These are phyloP conservation scores for Nasalis larvatus DNA, from an alignment of 2,113 vertebrate species.

Conservation along the genomic window DNA sequence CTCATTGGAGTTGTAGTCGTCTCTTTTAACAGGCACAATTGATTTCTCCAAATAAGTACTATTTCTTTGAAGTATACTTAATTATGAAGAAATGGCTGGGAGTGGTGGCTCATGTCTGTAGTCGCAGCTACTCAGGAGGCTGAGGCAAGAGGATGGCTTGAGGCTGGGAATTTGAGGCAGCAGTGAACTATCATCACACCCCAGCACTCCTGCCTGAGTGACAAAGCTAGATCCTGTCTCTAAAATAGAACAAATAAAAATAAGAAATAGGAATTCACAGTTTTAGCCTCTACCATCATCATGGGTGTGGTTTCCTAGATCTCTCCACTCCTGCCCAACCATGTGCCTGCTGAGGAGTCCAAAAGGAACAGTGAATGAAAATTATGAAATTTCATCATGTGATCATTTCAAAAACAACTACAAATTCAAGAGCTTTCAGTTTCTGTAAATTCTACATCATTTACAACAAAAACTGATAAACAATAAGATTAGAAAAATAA, in stretches of 20 bases:
- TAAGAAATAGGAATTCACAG: neutral
- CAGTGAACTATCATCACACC: too few relatives aligned
- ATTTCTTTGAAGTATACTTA: conserved; percentile 25
- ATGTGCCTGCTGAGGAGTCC: neutral
- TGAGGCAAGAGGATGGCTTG: too few relatives aligned
- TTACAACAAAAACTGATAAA: neutral
- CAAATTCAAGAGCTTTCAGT: neutral
- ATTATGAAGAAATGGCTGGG: neutral
- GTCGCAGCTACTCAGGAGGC: too few relatives aligned
- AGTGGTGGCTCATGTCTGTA: too few relatives aligned
- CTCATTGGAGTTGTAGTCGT: conserved; percentile 1
- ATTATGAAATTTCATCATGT: neutral
- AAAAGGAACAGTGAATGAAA: neutral
- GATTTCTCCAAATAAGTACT: neutral
- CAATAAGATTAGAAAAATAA: neutral
- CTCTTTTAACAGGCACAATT: neutral
- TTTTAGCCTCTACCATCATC: neutral
- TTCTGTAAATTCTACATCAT: neutral
- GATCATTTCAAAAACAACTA: neutral
- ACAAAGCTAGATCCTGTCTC: too few relatives aligned
- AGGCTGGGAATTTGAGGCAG: too few relatives aligned
- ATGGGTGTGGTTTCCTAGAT: neutral
- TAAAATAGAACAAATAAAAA: too few relatives aligned
- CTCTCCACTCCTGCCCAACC: neutral
- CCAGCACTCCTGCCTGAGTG: too few relatives aligned